Evolutionary conservation across 2,797 vertebrate species (phyloP).

Genomic region (Alectoris magna): DNA sequence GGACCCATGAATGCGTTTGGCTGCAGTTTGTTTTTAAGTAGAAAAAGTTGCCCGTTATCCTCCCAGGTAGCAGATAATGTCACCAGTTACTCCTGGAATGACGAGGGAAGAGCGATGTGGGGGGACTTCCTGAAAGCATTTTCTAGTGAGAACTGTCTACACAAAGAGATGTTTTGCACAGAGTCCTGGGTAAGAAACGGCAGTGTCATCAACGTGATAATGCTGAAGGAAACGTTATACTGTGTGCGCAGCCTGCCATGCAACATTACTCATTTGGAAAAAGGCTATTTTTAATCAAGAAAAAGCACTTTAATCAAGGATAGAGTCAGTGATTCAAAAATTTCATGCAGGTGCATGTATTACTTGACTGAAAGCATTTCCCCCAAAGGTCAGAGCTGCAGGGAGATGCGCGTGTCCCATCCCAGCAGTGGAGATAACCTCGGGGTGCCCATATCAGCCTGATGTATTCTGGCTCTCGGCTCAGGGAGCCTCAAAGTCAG

Average conservation of each 20-base stretch:
- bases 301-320: constrained; percentile 70
- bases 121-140: not conserved
- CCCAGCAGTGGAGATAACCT: constrained; percentile 41
- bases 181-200: not conserved
- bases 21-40: not conserved
- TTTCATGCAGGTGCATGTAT: constrained; percentile 54
- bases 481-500: constrained; percentile 39
- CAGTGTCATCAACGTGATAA: constrained; percentile 14
- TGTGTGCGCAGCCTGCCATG: not conserved
- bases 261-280: constrained; percentile 42
- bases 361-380: constrained; percentile 58
- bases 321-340: constrained; percentile 61
- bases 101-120: not conserved
- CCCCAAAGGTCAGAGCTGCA: constrained; percentile 44
- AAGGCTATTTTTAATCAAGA: constrained; percentile 66
- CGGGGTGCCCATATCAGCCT: not conserved
- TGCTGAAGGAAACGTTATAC: not conserved
- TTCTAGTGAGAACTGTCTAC: not conserved
- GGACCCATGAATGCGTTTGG: not conserved
- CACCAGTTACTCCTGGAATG: not conserved
- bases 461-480: not conserved
- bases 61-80: not conserved
- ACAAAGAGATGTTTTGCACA: not conserved
- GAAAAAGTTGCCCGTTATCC: not conserved
- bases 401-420: not conserved